Evolutionary conservation across 1,140 invertebrate genomes (phyloP).

Genomic region (Thaumatotibia leucotreta): DNA sequence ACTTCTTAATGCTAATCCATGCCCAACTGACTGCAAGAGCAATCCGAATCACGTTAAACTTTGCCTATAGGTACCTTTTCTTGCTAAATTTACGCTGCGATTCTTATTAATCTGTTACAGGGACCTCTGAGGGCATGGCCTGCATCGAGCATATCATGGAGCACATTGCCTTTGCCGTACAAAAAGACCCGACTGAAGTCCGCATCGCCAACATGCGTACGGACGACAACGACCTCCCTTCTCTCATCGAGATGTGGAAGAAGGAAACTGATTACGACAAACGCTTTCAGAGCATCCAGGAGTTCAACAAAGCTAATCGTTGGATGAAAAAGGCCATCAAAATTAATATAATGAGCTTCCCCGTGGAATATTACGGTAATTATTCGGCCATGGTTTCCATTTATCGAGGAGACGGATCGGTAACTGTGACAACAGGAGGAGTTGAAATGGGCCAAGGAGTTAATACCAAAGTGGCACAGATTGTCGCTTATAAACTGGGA

Average conservation of each 20-base stretch:
- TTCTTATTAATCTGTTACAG: conserved; percentile 24
- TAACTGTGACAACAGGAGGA: conserved; percentile 85
- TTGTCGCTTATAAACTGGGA: conserved; percentile 84
- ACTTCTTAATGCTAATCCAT: too few relatives aligned
- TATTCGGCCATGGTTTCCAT: conserved; percentile 83
- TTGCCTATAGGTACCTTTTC: too few relatives aligned
- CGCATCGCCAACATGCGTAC: conserved; percentile 79
- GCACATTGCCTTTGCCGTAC: conserved; percentile 82
- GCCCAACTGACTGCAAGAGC: too few relatives aligned
- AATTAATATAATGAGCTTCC: conserved; percentile 81
- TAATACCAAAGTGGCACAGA: conserved; percentile 82
- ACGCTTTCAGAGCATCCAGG: conserved; percentile 74
- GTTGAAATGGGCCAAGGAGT: conserved; percentile 92
- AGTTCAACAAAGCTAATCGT: conserved; percentile 83
- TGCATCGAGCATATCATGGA: conserved; percentile 90
- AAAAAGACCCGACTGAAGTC: conserved; percentile 83
- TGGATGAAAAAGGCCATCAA: conserved; percentile 87
- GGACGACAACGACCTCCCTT: conserved; percentile 56
- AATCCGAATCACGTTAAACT: too few relatives aligned
- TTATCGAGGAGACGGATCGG: conserved; percentile 85
- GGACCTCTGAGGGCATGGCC: conserved; percentile 80
- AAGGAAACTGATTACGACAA: conserved; percentile 76
- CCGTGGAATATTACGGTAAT: conserved; percentile 76
- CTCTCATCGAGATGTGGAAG: conserved; percentile 51
- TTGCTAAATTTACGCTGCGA: too few relatives aligned